phyloP scores from a whole-genome alignment of 1,140 invertebrate genomes.

The Orchesella cincta region DNA sequence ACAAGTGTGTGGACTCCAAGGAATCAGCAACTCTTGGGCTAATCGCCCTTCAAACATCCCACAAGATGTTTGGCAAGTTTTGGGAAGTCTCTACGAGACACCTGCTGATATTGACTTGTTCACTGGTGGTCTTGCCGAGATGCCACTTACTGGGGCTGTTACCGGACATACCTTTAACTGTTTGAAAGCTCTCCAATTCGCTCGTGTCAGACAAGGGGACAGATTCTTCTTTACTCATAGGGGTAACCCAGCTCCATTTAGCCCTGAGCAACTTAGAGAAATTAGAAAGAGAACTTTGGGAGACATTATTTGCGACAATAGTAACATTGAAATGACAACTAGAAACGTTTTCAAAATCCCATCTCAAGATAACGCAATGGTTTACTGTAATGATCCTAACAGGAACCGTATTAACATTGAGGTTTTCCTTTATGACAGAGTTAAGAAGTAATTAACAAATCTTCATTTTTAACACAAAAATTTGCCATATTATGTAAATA shows the following conservation, averaged over 20 bases:
- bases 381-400: conserved; percentile 42
- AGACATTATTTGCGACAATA: conserved; percentile 65
- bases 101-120: conserved; percentile 61
- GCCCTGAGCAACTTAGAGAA: conserved; percentile 62
- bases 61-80: conserved; percentile 51
- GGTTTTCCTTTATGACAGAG: conserved; percentile 39
- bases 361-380: conserved; percentile 29
- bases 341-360: conserved; percentile 58
- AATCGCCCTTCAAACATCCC: conserved; percentile 37
- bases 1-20: conserved; percentile 19
- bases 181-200: conserved; percentile 59
- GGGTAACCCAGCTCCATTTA: conserved; percentile 59
- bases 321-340: conserved; percentile 54
- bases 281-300: conserved; percentile 63
- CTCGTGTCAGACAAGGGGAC: conserved; percentile 56
- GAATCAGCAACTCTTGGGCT: conserved; percentile 21
- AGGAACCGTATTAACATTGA: conserved; percentile 43
- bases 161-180: conserved; percentile 62
- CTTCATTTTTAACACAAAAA: neutral
- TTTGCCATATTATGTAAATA: neutral
- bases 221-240: conserved; percentile 64
- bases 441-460: conserved; percentile 17
- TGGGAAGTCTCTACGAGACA: conserved; percentile 54
- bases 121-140: conserved; percentile 61
- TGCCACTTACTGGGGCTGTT: conserved; percentile 58